These are phyloP conservation scores for Helleia helle DNA, from an alignment of 2,888 invertebrate species.

Conservation along the genomic window DNA sequence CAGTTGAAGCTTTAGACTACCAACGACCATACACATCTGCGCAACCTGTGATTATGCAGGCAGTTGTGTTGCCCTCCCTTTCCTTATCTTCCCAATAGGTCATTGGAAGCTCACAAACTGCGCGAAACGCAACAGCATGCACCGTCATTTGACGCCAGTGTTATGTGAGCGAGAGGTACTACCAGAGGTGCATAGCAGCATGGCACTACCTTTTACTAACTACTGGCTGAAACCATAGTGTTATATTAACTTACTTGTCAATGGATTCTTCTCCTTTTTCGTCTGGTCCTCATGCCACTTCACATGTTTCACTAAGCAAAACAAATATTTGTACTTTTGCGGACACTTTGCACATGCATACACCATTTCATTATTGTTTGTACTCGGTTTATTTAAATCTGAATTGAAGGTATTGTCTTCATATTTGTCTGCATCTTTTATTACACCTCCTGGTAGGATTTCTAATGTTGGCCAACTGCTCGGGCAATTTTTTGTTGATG, in stretches of 20 bases:
- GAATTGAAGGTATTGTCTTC: conserved; percentile 21
- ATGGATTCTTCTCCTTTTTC: conserved; percentile 22
- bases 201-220: no score
- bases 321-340: conserved; percentile 45
- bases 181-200: no score
- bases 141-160: no score
- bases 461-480: conserved; percentile 60
- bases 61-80: no score
- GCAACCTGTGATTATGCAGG: no score
- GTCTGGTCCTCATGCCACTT: conserved; percentile 47
- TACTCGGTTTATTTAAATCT: conserved; percentile 11
- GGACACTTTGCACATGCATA: conserved; percentile 61
- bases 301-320: conserved; percentile 52
- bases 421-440: conserved; percentile 40
- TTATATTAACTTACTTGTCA: conserved; percentile 14
- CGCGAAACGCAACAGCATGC: no score
- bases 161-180: no score
- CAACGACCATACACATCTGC: no score
- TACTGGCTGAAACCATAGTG: no score
- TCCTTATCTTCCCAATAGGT: no score
- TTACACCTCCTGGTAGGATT: conserved; percentile 58
- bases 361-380: conserved; percentile 35
- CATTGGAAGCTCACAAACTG: no score
- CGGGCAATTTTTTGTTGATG: conserved; percentile 19
- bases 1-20: no score